phyloP scores from a whole-genome alignment of 2,797 vertebrate genomes.

The Clarias platycephalus region DNA sequence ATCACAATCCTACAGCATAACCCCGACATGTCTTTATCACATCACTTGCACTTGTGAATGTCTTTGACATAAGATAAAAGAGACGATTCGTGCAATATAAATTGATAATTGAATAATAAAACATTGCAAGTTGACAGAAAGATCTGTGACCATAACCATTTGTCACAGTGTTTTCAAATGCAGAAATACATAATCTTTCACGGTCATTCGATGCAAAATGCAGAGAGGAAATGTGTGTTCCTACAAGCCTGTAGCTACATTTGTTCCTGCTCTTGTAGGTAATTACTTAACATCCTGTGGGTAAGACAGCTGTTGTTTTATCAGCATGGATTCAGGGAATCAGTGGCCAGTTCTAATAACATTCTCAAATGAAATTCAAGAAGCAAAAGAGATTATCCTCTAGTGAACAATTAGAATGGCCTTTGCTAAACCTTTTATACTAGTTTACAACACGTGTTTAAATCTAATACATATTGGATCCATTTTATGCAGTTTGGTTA shows the following conservation, averaged over 20 bases:
- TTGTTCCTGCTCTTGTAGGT: constrained; percentile 59
- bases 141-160: constrained; percentile 44
- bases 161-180: constrained; percentile 15
- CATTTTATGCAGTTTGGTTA: not conserved
- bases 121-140: constrained; percentile 6
- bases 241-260: constrained; percentile 53
- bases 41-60: constrained; percentile 35
- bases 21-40: constrained; percentile 36
- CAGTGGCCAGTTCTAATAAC: constrained; percentile 59
- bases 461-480: not conserved
- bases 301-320: constrained; percentile 57
- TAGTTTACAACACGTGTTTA: constrained; percentile 23
- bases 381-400: constrained; percentile 50
- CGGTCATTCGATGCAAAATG: constrained; percentile 39
- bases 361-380: constrained; percentile 52
- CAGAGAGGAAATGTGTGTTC: constrained; percentile 42
- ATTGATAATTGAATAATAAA: constrained; percentile 36
- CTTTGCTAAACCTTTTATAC: constrained; percentile 32
- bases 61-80: constrained; percentile 26
- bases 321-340: constrained; percentile 47
- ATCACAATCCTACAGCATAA: constrained; percentile 44
- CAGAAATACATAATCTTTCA: not conserved
- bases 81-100: not conserved
- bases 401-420: constrained; percentile 49
- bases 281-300: constrained; percentile 58